Evolutionary conservation across 2,888 invertebrate genomes (phyloP), one percentile per base, ranked within the genome.

Genomic region (Drosophila neutralis): DNA sequence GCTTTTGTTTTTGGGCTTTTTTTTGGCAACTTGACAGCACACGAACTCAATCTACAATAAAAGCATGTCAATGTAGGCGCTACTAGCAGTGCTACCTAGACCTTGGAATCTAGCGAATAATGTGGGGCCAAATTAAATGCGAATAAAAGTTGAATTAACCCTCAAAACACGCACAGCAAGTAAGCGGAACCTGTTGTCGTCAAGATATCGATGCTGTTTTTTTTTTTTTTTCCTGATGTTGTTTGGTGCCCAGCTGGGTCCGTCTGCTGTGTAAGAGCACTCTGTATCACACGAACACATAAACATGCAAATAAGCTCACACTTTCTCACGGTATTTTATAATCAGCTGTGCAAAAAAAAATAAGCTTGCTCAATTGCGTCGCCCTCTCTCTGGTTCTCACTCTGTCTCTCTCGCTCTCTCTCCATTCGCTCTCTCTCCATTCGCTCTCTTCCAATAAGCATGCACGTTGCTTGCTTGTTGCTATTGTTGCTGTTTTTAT

Each of bases 141-240:
- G 51, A 35, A 54, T 60, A 69, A 76, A 48, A 59, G 65, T 73
- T 77, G 42, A 73, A 73, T 73, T 73, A 69, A 66, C 51, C 65
- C 69, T 66, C 61, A 62, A 38, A 11, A 8, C 56, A 54, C 21
- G 49, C 60, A 73, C 61, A 69, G 48, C 73, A 71, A 58, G 60
- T 49, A 60, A 51, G 45, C 59, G 66, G 61, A 77, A 87, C 84
- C 83, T 87, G 87, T 82, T 86, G 83, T 75, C 38, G 48, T 65
- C n/a, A 45, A 36, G 21, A 31, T 33, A 48, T 36, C 36, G 35
- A 13, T 53, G 33, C 31, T 45, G 2, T 8, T 45, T 13, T 18
- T 7, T 27, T 27, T 4, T 27, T 38, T 21, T 21, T 3, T 21
- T 4, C 7, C 45, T 45, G 4, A 24, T 58, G 31, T 42, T 58